phyloP scores from a whole-genome alignment of 2,797 vertebrate genomes.

The Paramormyrops hopkinsi region DNA sequence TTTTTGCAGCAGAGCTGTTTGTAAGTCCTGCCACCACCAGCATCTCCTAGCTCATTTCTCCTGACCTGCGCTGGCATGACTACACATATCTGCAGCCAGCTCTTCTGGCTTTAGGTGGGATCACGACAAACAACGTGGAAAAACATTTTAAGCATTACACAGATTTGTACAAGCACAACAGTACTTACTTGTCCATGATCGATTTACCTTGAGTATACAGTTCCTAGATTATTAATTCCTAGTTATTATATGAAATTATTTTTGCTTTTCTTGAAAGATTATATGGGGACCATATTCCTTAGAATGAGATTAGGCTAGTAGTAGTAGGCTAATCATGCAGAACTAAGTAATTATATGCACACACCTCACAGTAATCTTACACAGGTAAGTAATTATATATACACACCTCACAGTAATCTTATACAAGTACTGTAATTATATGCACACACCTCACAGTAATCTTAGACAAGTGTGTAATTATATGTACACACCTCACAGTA shows the following conservation, averaged over 20 bases:
- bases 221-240: neutral
- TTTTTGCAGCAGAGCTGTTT: neutral
- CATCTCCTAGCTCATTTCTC: neutral
- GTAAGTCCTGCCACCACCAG: neutral
- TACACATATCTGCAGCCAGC: neutral
- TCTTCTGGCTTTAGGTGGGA: neutral
- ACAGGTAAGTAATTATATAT: too few species aligned
- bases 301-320: slow-evolving; percentile 56
- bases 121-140: neutral
- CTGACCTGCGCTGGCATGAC: neutral
- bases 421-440: neutral
- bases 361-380: neutral
- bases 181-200: neutral
- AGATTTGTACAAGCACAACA: neutral
- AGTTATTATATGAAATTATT: neutral
- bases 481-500: neutral
- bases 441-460: neutral
- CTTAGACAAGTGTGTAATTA: slow-evolving; percentile 21
- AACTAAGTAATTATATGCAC: slow-evolving; percentile 29
- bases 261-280: slow-evolving; percentile 47
- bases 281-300: slow-evolving; percentile 66
- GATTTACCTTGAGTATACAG: neutral
- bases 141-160: neutral
- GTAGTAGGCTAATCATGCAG: slow-evolving; percentile 23
- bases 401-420: neutral